Conservation (phyloP, 2,888 invertebrate species). For the Sarcophaga subvicina region DNA sequence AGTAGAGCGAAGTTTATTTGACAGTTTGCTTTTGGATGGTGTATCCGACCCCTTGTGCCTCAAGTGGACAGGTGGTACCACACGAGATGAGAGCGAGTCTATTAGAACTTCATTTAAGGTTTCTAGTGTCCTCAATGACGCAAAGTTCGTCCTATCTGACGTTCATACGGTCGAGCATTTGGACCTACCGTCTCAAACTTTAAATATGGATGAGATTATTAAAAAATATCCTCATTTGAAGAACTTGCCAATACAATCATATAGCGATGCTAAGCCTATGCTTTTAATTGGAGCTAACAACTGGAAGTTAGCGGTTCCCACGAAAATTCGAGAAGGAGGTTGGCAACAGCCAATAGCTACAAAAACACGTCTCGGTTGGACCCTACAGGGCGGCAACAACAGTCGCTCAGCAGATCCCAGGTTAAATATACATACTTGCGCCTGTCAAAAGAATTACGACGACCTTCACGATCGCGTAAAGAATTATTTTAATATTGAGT, state of each 20-base stretch:
- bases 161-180: conserved; percentile 35
- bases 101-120: conserved; percentile 20
- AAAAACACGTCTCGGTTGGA: background rate
- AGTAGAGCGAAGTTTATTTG: conserved; percentile 24
- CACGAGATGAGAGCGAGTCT: conserved; percentile 26
- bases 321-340: conserved; percentile 19
- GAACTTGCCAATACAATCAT: background rate
- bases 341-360: background rate
- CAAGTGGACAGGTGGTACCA: conserved; percentile 40
- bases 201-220: conserved; percentile 8
- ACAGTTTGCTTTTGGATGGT: conserved; percentile 39
- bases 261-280: background rate
- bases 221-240: conserved; percentile 13
- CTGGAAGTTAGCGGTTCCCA: background rate
- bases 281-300: background rate
- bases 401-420: background rate
- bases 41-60: conserved; percentile 31
- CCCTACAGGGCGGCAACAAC: background rate
- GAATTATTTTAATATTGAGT: no score
- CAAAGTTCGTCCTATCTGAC: conserved; percentile 7
- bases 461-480: conserved; percentile 21
- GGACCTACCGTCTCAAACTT: conserved; percentile 7
- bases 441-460: conserved; percentile 26
- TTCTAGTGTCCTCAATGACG: background rate
- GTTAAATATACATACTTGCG: conserved; percentile 31